These are phyloP conservation scores for Neogale vison DNA, from an alignment of 2,113 vertebrate genomes.

Conservation along the genomic window DNA sequence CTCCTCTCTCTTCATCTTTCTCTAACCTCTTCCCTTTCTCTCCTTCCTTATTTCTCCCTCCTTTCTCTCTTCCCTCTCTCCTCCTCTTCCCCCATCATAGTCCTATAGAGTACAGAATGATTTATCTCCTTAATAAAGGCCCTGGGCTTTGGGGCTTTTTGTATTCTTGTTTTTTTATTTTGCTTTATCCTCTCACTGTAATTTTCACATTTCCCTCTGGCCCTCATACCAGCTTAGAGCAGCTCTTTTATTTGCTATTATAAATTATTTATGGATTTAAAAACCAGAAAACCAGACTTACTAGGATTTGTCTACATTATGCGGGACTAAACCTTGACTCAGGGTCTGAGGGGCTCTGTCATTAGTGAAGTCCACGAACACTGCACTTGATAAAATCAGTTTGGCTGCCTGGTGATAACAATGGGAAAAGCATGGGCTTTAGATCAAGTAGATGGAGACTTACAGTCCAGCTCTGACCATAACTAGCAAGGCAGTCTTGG, in stretches of 20 bases:
- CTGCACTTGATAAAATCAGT: constrained; percentile 15
- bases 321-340: background rate
- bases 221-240: background rate
- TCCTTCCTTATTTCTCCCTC: background rate
- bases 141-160: background rate
- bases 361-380: background rate
- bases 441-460: background rate
- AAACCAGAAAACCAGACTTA: background rate
- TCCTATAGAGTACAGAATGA: background rate
- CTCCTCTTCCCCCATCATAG: background rate
- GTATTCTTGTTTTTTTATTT: background rate
- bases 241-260: background rate
- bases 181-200: background rate
- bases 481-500: background rate
- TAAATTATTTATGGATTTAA: background rate
- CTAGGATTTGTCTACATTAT: background rate
- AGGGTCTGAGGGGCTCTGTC: background rate
- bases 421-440: background rate
- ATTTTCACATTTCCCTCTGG: constrained; percentile 10
- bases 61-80: background rate
- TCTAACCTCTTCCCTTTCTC: background rate
- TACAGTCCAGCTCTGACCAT: background rate
- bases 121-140: background rate
- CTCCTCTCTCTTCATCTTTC: background rate
- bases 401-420: constrained; percentile 15